Conservation (phyloP, 2,888 invertebrate genomes). For the Dascillus cervinus region DNA sequence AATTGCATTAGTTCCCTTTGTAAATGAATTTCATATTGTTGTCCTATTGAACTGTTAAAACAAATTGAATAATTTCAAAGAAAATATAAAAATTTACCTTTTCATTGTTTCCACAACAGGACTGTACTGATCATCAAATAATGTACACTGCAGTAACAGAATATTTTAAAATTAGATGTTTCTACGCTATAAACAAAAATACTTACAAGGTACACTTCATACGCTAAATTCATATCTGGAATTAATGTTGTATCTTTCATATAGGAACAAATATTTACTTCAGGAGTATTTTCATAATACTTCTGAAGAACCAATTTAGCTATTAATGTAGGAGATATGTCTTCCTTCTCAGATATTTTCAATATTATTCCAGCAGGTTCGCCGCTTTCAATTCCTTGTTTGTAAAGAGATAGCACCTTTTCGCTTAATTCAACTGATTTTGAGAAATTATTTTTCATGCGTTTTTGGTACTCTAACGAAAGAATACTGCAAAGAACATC, state of each 20-base stretch:
- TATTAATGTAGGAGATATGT: slow-evolving; percentile 51
- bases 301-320: slow-evolving; percentile 52
- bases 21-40: slow-evolving; percentile 76
- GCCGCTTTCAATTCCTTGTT: slow-evolving; percentile 36
- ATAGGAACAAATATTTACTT: slow-evolving; percentile 45
- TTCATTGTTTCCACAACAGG: slow-evolving; percentile 71
- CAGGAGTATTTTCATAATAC: slow-evolving; percentile 36
- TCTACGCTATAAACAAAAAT: slow-evolving; percentile 17
- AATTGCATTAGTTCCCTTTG: slow-evolving; percentile 52
- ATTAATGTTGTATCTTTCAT: slow-evolving; percentile 68
- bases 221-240: slow-evolving; percentile 60
- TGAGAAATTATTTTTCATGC: slow-evolving; percentile 55
- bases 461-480: slow-evolving; percentile 55
- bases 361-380: slow-evolving; percentile 54
- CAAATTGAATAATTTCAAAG: slow-evolving; percentile 1
- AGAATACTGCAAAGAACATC: slow-evolving; percentile 64
- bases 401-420: slow-evolving; percentile 43
- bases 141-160: slow-evolving; percentile 56
- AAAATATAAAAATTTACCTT: slow-evolving; percentile 47
- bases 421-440: slow-evolving; percentile 51
- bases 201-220: slow-evolving; percentile 67
- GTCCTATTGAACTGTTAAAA: slow-evolving; percentile 67
- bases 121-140: slow-evolving; percentile 80
- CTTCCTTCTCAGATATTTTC: slow-evolving; percentile 47
- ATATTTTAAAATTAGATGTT: slow-evolving; percentile 9